phyloP scores from a whole-genome alignment of 2,797 vertebrate genomes.

The Tamandua tetradactyla region DNA sequence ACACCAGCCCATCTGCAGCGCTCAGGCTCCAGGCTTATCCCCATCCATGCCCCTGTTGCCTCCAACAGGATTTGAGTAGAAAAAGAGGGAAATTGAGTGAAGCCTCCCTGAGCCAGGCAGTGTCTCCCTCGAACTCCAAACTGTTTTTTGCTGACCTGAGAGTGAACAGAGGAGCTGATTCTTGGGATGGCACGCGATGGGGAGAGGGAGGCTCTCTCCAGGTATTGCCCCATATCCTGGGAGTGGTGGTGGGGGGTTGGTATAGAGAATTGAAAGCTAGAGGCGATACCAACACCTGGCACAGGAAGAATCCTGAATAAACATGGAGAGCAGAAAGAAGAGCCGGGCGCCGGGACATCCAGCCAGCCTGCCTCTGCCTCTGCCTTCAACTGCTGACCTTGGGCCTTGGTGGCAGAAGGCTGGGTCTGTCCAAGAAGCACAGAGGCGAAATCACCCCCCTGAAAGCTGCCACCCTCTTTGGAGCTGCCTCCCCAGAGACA shows the following conservation, averaged over 20 bases:
- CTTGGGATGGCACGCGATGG: too few relatives aligned
- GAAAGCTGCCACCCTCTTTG: not conserved
- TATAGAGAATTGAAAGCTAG: not conserved
- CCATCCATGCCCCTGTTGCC: not conserved
- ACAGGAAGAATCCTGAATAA: rapidly evolving
- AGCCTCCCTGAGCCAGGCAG: not conserved
- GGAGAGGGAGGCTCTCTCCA: too few relatives aligned
- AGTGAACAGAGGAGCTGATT: too few relatives aligned
- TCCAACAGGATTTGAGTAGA: rapidly evolving
- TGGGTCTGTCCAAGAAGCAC: not conserved
- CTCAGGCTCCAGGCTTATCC: not conserved
- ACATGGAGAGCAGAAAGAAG: too few relatives aligned
- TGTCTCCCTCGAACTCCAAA: not conserved
- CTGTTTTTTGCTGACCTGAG: rapidly evolving
- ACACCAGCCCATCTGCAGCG: not conserved
- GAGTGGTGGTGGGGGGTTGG: too few relatives aligned
- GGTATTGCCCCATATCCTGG: too few relatives aligned
- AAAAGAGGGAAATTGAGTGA: rapidly evolving
- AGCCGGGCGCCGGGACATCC: too few relatives aligned
- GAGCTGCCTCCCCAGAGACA: not conserved
- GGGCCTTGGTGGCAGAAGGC: not conserved
- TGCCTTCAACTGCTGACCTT: not conserved
- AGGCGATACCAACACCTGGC: rapidly evolving
- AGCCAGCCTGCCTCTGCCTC: rapidly evolving
- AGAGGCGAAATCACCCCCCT: not conserved